These are phyloP conservation scores for Lethocerus indicus DNA, from an alignment of 1,140 invertebrate genomes.

Conservation along the genomic window DNA sequence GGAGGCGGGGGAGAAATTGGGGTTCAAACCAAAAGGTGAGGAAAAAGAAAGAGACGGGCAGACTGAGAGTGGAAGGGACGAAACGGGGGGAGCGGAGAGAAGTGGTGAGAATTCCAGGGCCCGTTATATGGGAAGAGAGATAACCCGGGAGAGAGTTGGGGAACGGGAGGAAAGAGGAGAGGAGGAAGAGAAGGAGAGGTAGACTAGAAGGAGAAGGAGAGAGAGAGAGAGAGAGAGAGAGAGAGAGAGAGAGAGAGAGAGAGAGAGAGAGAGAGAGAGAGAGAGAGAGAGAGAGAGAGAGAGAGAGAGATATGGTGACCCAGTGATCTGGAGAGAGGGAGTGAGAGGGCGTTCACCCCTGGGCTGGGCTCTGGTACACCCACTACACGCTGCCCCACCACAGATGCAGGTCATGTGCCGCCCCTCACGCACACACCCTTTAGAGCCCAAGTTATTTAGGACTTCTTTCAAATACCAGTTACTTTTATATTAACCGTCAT, in stretches of 20 bases:
- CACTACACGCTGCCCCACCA: too few relatives aligned
- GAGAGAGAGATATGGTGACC: neutral
- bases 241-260: neutral
- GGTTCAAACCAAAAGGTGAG: neutral
- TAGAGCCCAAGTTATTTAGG: too few relatives aligned
- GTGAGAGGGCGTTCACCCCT: too few relatives aligned
- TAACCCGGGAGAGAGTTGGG: neutral
- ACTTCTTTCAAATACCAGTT: too few relatives aligned
- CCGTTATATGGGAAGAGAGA: neutral
- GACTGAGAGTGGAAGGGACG: neutral
- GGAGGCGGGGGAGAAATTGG: too few relatives aligned
- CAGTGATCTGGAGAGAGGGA: too few relatives aligned
- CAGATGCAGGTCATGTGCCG: too few relatives aligned
- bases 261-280: too few relatives aligned
- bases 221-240: neutral
- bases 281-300: neutral
- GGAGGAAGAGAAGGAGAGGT: neutral
- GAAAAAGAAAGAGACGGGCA: neutral
- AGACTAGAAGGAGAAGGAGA: neutral
- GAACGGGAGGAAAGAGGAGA: neutral
- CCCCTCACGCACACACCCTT: too few relatives aligned
- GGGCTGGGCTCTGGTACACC: too few relatives aligned
- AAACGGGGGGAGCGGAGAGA: neutral
- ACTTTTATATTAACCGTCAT: too few relatives aligned
- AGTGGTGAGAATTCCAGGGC: neutral